Conservation (phyloP, 2,888 invertebrate species). For the Hydraecia micacea region DNA sequence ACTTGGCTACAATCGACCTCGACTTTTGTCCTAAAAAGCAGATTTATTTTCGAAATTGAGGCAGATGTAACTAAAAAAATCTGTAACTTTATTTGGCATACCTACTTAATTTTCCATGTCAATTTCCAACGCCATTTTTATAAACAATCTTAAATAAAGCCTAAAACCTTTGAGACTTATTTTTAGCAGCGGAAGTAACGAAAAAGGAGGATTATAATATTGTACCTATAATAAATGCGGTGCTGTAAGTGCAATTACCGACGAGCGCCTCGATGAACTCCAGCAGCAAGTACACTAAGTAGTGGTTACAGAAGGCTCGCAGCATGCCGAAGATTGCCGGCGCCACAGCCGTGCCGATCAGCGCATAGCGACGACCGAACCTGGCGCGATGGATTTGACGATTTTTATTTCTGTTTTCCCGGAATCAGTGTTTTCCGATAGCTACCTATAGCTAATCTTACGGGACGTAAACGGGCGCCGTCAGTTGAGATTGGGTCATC, state of each 20-base stretch:
- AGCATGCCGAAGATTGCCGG: conserved; percentile 87
- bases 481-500: neutral
- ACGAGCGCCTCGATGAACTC: conserved; percentile 82
- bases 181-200: neutral
- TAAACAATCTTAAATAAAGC: neutral
- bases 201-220: neutral
- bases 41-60: neutral
- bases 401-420: neutral
- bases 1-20: neutral
- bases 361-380: conserved; percentile 90
- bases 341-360: conserved; percentile 89
- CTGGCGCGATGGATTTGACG: conserved; percentile 48
- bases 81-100: neutral
- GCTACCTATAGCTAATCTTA: neutral
- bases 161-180: neutral
- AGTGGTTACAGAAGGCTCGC: conserved; percentile 75
- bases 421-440: neutral
- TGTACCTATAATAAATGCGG: conserved; percentile 88
- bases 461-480: neutral
- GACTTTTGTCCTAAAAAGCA: neutral
- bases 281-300: conserved; percentile 77
- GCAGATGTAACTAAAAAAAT: neutral
- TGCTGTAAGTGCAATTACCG: conserved; percentile 83
- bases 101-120: neutral
- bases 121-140: neutral